Base-by-base conservation (phyloP, 1,140 invertebrate genomes). In the Drosophila mojavensis region DNA sequence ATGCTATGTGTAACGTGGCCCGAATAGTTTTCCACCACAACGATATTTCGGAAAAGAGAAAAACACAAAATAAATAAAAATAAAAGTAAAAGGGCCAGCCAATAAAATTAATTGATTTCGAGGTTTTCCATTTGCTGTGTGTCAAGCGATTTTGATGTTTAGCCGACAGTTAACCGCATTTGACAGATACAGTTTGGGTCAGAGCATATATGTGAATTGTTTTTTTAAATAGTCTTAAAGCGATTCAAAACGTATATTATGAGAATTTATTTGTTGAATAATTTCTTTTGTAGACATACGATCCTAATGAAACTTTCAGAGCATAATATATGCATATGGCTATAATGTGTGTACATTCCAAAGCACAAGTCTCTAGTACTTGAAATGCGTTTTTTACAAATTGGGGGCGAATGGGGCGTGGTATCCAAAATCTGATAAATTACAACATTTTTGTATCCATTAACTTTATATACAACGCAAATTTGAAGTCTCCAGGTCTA, bases 61-160 rank as follows among this genome's bases (percentile, higher is more conserved):
- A 45, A 33, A 5, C 28, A 30, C 5, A 4, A 30, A 6, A 9
- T 39, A 48, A 36, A 13, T 26, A 45, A 48, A 55, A 33, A 33
- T 33, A 33, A 50, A 36, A 62, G 39, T 47, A 56, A 61, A 43
- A 45, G 41, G 48, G 50, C n/a, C 41, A 69, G 48, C 83, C 83
- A 86, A 86, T 88, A 86, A 86, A 86, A 86, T 89, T 86, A 86
- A 86, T 86, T 86, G 83, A 88, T 88, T 86, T 83, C 83, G 77
- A 68, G 79, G 83, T 86, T 78, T 84, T 84, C 65, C 64, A 70
- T 65, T 64, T 66, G 70, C 51, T 51, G 47, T 64, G 61, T 28
- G 63, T 17, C 47, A 39, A 51, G 24, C 48, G 55, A 71, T 81
- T 79, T 73, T 76, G 83, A 79, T 81, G 82, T 88, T 81, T 68